These are phyloP conservation scores for Pseudotriccus pelzelni DNA, from an alignment of 2,797 vertebrate genomes.

Conservation along the genomic window DNA sequence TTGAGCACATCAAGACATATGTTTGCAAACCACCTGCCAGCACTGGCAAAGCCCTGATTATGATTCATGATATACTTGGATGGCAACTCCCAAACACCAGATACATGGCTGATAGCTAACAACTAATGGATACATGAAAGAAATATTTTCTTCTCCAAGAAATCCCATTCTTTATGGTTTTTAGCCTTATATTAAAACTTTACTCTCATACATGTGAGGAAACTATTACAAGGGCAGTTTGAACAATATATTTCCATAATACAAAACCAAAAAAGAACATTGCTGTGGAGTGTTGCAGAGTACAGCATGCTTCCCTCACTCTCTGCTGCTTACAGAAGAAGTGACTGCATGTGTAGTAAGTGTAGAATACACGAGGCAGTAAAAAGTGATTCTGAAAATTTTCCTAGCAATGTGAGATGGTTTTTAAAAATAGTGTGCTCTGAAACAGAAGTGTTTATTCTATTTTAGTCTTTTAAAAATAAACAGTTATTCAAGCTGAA, in stretches of 20 bases:
- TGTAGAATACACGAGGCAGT: accelerated
- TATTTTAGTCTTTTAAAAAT: not conserved
- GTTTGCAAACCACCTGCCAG: not conserved
- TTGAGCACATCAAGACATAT: not conserved
- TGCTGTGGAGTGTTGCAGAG: not conserved
- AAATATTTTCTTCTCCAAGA: not conserved
- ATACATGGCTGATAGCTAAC: not conserved
- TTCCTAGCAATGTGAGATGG: not conserved
- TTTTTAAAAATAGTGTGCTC: not conserved
- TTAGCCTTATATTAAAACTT: not conserved
- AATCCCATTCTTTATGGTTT: not conserved
- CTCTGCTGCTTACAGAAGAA: not conserved
- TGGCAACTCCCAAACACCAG: not conserved
- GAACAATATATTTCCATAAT: not conserved
- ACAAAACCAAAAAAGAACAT: not conserved
- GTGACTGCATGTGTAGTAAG: not conserved
- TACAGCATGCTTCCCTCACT: not conserved
- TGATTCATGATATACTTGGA: not conserved
- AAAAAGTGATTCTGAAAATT: not conserved
- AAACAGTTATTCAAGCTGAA: not conserved
- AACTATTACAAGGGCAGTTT: not conserved
- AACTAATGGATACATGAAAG: constrained; percentile 57
- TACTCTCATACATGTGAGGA: not conserved
- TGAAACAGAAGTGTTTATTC: not conserved
- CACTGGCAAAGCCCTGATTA: not conserved